Base-by-base conservation (phyloP, 2,888 invertebrate species). In the Muscina levida region DNA sequence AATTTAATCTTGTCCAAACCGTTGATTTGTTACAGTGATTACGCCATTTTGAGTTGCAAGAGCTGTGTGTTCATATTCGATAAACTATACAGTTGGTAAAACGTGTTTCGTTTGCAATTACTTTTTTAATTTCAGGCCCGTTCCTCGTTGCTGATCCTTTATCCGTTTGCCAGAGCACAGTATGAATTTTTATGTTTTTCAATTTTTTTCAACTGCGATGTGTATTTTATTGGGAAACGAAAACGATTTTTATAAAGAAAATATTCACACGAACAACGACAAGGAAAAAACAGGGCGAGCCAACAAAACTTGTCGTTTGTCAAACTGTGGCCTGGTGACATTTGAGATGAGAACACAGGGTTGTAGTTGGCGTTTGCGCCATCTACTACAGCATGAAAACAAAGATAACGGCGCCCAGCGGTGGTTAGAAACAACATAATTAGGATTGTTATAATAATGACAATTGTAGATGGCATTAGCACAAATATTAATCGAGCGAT, bases 1-100 rank as follows among this genome's bases (percentile, higher is more conserved):
- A 81, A 77, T 75, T 72, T 72, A 75, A 68, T 77, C 77, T 80
- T 77, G 59, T 81, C 68, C 26, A 53, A 77, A 77, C 57, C 59
- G 59, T 31, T 17, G 57, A 75, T 68, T 77, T 74, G 17, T 57
- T 68, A 57, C 70, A 68, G 1, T 74, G 81, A 81, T 81, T 81
- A 81, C 81, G 81, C 81, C 81, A 81, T 81, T 81, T 81, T 77
- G 77, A 71, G 76, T 57, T 59, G n/a, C 26, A 51, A 74, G 62
- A n/a, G n/a, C n/a, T n/a, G n/a, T n/a, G n/a, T n/a, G n/a, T n/a
- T n/a, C n/a, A n/a, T n/a, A n/a, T 81, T 22, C 15, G 51, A 19
- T 22, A 19, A 46, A 13, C 19, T 42, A 19, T 42, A 13, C 46
- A 46, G 39, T 51, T 75, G 72, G 78, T 73, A 75, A 82, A 79